A percentile compares a stretch with the other conserved stretches of the same genome.
These are phyloP conservation scores for Camponotus floridanus DNA, from an alignment of 1,140 invertebrate genomes.

Conservation along the genomic window DNA sequence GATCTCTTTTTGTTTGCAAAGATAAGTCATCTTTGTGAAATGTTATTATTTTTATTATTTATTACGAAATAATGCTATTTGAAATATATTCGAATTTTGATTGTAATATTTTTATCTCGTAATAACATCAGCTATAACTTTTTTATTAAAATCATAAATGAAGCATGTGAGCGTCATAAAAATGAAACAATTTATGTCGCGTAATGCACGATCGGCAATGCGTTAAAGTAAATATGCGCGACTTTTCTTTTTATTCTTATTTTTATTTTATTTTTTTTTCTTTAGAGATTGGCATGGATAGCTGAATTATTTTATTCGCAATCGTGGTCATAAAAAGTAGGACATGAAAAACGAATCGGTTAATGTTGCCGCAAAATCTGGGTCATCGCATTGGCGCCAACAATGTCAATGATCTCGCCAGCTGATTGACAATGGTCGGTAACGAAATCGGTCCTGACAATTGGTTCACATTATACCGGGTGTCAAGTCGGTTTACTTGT, in stretches of 20 bases:
- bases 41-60: neutral
- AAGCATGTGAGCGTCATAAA: neutral
- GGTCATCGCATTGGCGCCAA: constrained; percentile 72
- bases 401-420: constrained; percentile 59
- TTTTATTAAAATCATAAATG: neutral
- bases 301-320: constrained; percentile 28
- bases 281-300: constrained; percentile 12
- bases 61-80: neutral
- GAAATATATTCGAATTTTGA: neutral
- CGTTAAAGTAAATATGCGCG: constrained; percentile 5
- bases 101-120: constrained; percentile 13
- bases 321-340: constrained; percentile 61
- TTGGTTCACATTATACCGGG: constrained; percentile 58
- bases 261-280: constrained; percentile 11
- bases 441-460: constrained; percentile 68
- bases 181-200: neutral
- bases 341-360: constrained; percentile 78
- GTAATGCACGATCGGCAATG: neutral
- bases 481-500: constrained; percentile 66
- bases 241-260: neutral
- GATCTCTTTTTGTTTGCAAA: neutral
- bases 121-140: neutral
- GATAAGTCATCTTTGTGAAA: neutral
- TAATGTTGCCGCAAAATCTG: constrained; percentile 74
- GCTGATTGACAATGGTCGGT: constrained; percentile 73